Conservation (phyloP, 2,113 vertebrate genomes). For the Prunella himalayana region DNA sequence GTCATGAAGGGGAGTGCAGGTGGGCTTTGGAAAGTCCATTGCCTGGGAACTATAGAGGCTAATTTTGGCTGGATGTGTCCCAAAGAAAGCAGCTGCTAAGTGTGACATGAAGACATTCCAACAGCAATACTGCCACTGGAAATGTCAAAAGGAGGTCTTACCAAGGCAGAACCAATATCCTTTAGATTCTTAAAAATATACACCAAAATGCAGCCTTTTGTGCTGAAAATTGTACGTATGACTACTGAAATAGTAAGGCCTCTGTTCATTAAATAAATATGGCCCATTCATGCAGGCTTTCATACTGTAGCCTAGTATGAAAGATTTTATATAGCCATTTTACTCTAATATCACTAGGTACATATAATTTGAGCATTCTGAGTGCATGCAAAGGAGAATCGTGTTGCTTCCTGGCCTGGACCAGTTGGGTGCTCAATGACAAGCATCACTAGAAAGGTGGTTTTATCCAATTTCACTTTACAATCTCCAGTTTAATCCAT, state of each 20-base stretch:
- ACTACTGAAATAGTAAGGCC: constrained; percentile 47
- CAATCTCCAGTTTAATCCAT: not conserved
- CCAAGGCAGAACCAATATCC: constrained; percentile 57
- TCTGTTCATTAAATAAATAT: constrained; percentile 65
- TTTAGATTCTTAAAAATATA: constrained; percentile 53
- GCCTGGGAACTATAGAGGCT: constrained; percentile 37
- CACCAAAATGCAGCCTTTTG: constrained; percentile 58
- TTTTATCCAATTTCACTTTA: not conserved
- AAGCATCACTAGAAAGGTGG: not conserved
- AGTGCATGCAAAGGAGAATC: not conserved
- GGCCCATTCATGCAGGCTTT: constrained; percentile 37
- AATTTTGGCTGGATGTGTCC: constrained; percentile 55
- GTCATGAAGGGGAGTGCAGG: constrained; percentile 20
- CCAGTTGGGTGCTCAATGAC: not conserved
- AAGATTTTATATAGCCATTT: constrained; percentile 34
- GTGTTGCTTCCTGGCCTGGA: not conserved
- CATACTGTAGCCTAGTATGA: constrained; percentile 31
- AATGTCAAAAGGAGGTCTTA: constrained; percentile 50
- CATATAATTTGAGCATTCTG: not conserved
- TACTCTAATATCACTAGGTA: not conserved
- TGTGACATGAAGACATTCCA: constrained; percentile 65
- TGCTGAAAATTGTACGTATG: constrained; percentile 32
- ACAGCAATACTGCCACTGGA: constrained; percentile 58
- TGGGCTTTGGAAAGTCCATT: constrained; percentile 51
- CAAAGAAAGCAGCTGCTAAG: constrained; percentile 55